These are phyloP conservation scores for Siniperca knerii DNA, from an alignment of 2,113 vertebrate species.

Conservation along the genomic window DNA sequence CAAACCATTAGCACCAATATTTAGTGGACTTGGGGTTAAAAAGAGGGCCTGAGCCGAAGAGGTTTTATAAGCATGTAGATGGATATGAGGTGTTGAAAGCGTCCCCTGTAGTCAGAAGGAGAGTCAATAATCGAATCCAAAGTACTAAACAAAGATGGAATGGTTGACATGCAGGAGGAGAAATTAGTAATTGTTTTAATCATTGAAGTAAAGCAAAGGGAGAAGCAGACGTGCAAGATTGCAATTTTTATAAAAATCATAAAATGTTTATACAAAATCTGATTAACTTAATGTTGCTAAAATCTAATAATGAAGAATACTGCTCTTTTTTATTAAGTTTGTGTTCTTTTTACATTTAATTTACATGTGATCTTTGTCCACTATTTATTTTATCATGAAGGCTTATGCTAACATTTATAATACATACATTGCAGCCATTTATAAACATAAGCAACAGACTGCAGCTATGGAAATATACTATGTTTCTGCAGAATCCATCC, in stretches of 20 bases:
- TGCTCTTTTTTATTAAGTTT: neutral
- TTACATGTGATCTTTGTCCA: neutral
- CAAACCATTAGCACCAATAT: neutral
- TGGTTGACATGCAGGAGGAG: neutral
- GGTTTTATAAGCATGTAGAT: neutral
- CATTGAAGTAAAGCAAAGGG: neutral
- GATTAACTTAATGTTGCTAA: neutral
- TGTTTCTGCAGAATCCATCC: neutral
- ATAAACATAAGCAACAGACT: neutral
- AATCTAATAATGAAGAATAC: neutral
- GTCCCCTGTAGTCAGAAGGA: neutral
- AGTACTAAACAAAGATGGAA: neutral
- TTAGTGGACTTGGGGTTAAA: slow-evolving; percentile 14
- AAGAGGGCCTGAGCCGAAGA: neutral
- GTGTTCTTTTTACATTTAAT: neutral
- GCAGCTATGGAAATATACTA: neutral
- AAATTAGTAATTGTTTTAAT: neutral
- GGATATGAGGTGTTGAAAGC: neutral
- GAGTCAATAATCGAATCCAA: neutral
- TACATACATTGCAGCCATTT: neutral
- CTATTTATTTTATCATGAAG: neutral
- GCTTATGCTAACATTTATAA: neutral
- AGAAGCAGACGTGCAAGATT: neutral
- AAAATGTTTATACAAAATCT: neutral
- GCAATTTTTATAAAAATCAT: neutral